Evolutionary conservation across 2,797 vertebrate species (phyloP), one percentile per base, ranked within the genome.

Genomic region (Halcyon badia): DNA sequence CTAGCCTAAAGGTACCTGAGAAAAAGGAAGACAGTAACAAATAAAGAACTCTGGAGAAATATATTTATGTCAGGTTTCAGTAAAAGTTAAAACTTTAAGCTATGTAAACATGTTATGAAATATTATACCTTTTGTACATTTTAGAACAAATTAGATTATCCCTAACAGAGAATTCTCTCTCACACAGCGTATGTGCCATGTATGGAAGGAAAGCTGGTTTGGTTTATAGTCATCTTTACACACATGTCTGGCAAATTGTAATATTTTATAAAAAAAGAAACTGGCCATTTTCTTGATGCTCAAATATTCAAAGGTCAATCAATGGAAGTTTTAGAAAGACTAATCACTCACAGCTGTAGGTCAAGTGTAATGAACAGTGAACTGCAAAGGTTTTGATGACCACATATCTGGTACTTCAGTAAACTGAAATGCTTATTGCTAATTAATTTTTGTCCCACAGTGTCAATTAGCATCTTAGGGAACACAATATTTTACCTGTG

Each of bases 261-360:
- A 35, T 13, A 35, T 35, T 79, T 39, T 52, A 52, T 37, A n/a
- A 56, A 31, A 17, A 70, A 84, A 57, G 3, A 30, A 65, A 44
- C 4, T 26, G 1, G 2, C 58, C 0, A 2, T n/a, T 69, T 73
- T 0, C 51, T 49, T 61, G 31, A 48, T 4, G 21, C n/a, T 76
- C 49, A 60, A 80, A 54, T 28, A 35, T 16, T 54, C 33, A 39
- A 31, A 80, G 11, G 46, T 39, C 33, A 58, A 35, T 44, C 10
- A 46, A 31, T 3, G 44, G 21, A 20, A 20, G 79, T 83, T 91
- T 64, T 56, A 20, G 25, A 75, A 75, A 60, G 31, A 26, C 25
- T 49, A 41, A 84, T 8, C 2, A 16, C 24, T 70, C 35, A 46
- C 10, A 51, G 10, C 5, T 56, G 4, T 51, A 60, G 18, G 18